These are phyloP conservation scores for Synergus gifuensis DNA, from an alignment of 2,888 invertebrate species.

Conservation along the genomic window DNA sequence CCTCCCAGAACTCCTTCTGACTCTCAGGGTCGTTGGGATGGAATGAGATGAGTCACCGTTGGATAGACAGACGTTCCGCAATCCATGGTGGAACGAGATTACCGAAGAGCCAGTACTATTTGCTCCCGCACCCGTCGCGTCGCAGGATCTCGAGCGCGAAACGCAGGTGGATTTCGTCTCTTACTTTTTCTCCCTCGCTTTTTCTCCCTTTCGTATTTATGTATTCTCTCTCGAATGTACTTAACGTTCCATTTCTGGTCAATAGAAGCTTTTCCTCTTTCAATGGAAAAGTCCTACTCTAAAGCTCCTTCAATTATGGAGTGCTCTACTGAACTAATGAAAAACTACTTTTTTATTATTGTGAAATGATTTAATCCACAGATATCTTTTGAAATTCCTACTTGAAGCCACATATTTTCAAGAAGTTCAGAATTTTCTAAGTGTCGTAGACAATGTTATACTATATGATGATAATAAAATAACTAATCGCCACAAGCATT, in stretches of 20 bases:
- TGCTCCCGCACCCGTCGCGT: conserved; percentile 44
- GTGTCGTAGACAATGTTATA: neutral
- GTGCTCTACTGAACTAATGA: conserved; percentile 7
- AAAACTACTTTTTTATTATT: neutral
- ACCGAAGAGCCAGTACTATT: conserved; percentile 46
- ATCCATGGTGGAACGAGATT: conserved; percentile 51
- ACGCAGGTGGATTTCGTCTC: conserved; percentile 40
- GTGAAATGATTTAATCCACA: neutral
- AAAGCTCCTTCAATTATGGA: conserved; percentile 15
- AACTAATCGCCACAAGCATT: neutral
- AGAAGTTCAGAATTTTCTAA: neutral
- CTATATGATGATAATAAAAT: neutral
- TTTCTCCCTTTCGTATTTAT: conserved; percentile 53
- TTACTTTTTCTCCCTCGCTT: conserved; percentile 41
- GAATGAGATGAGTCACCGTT: conserved; percentile 49
- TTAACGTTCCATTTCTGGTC: conserved; percentile 36
- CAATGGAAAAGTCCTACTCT: neutral
- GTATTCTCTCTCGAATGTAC: conserved; percentile 43
- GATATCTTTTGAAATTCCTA: neutral
- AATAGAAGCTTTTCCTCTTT: conserved; percentile 5
- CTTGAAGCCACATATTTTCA: no score
- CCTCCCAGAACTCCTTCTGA: conserved; percentile 46
- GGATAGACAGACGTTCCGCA: conserved; percentile 45
- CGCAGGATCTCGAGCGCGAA: conserved; percentile 47
- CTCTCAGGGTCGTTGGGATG: conserved; percentile 47